Base-by-base conservation (phyloP, 2,888 invertebrate genomes). In the Tetramorium bicarinatum region DNA sequence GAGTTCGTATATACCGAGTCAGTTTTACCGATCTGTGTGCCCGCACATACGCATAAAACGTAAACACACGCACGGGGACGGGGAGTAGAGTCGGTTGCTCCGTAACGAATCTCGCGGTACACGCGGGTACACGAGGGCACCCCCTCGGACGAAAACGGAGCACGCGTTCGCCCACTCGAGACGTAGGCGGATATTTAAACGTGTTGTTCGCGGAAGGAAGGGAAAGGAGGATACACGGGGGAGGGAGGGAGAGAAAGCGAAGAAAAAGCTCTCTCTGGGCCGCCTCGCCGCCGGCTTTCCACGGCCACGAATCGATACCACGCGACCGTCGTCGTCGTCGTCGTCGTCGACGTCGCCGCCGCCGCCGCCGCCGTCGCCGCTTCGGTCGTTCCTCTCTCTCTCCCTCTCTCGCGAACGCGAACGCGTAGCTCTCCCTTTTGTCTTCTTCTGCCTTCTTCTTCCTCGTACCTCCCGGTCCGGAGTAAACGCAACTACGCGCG, bases 301-400 rank as follows among this genome's bases (percentile, higher is more conserved):
- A 91, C 90, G 89, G 92, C 91, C 90, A 88, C 91, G 92, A 93
- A 93, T 93, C 93, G 93, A 93, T 93, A 93, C 89, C 93, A 93
- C 93, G 93, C 93, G 93, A 92, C 92, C 87, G 88, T 91, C 91
- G 91, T 86, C 81, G 85, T 81, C 85, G 84, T 88, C 87, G 83
- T 82, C 85, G 85, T 76, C 83, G 86, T 81, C 83, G 85, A 25
- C 54, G 79, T 56, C n/a, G 29, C 25, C 59, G 71, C 44, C 56
- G 79, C 52, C 47, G 52, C 44, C 61, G 83, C 18, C 74, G 71
- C 13, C 38, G 74, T 15, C 61, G 75, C 75, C 82, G 85, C 85
- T 83, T 89, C 72, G 77, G 44, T 80, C 87, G 87, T 87, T 82
- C 90, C 83, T 87, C 88, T 83, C 84, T 81, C 86, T 86, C 86